Base-by-base conservation (phyloP, 2,888 invertebrate species). In the Eupithecia vulgata region DNA sequence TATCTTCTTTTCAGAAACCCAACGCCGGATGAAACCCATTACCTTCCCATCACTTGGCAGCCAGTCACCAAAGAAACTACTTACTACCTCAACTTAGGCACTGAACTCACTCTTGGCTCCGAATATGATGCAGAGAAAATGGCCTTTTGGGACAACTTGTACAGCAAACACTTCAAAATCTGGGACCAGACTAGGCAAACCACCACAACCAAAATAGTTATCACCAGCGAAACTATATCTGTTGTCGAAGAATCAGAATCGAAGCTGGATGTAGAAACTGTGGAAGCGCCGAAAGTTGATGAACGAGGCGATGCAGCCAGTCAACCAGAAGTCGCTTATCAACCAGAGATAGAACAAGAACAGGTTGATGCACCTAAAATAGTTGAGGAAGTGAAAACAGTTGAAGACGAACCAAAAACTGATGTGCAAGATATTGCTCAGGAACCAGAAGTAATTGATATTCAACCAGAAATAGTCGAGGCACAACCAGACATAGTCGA, bases 101-200 rank as follows among this genome's bases (percentile, higher is more conserved):
- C 85, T 37, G 93, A 94, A 71, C 81, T 94, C 0, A 85, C 90
- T 1, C 66, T 94, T 0, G 84, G 72, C 0, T 85, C 90, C 0
- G 88, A 88, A 78, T 90, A 89, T 0, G 88, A 92, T 25, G 87
- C 88, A 25, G 90, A 91, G 34, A 92, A 88, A 75, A 93, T 94
- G 92, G 90, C 88, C 6, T 91, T 91, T 80, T 94, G 94, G 94
- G 91, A 92, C 10, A 78, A 87, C 0, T 73, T 93, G 0, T 94
- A 93, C 85, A 86, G 76, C 75, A 93, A 91, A 79, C 81, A 94
- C 76, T 94, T 85, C 77, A 89, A 88, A 79, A 90, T 91, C 34
- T 93, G 93, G 93, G 89, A 94, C 17, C 88, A 91, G 1, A 84
- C 88, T 0, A 82, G n/a, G 84, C 40, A 83, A 37, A 68, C 75